These are phyloP conservation scores for Neogale vison DNA, from an alignment of 2,113 vertebrate species.

Conservation along the genomic window DNA sequence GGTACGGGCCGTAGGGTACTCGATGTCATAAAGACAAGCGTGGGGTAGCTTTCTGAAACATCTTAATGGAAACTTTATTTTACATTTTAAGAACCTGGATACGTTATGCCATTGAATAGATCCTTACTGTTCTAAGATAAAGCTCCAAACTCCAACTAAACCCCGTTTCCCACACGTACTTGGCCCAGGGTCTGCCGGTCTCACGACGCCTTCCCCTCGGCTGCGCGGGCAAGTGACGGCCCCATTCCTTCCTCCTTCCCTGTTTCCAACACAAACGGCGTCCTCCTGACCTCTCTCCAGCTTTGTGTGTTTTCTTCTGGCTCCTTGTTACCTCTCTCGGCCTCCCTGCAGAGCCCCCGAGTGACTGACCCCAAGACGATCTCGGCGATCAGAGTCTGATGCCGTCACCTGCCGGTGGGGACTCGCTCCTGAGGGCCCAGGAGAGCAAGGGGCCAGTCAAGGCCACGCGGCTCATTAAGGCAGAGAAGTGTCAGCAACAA, in stretches of 20 bases:
- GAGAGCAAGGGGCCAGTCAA: background rate
- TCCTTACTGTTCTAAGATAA: background rate
- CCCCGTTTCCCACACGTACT: background rate
- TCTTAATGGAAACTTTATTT: background rate
- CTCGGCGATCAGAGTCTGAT: too few species aligned
- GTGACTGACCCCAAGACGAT: background rate
- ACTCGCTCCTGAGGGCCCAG: background rate
- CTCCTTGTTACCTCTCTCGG: background rate
- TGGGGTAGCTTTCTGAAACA: background rate
- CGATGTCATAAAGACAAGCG: too few species aligned
- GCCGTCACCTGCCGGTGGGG: background rate
- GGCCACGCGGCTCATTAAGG: background rate
- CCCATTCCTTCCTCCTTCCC: background rate
- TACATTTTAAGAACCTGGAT: background rate
- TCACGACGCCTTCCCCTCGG: fast-evolving
- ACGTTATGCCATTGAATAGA: too few species aligned
- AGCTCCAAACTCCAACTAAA: background rate
- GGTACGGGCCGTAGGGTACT: background rate
- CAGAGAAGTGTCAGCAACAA: background rate
- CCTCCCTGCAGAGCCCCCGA: background rate
- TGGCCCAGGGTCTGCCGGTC: fast-evolving
- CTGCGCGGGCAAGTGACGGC: fast-evolving
- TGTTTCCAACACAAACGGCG: background rate
- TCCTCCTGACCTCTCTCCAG: background rate
- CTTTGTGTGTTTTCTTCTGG: background rate